Evolutionary conservation across 2,797 vertebrate species (phyloP), one percentile per base, ranked within the genome.

Genomic region (Leuciscus waleckii): DNA sequence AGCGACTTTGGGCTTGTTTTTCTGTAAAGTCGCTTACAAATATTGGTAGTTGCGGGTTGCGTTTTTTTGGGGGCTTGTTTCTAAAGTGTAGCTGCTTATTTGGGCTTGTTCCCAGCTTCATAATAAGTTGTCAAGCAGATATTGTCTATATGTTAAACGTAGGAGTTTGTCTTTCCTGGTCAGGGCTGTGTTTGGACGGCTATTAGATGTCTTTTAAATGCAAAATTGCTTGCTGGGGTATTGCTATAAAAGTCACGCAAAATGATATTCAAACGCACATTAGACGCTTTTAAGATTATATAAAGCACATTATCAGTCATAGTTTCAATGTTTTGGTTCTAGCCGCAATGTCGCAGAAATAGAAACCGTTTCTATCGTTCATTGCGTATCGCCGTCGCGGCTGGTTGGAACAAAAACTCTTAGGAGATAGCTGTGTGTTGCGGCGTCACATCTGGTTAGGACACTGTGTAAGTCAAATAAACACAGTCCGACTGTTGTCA

Each of bases 381-480:
- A 4, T 46, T 16, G 46, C 0, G n/a, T 63, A 5, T 63, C 2
- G 58, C 11, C 5, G 1, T 14, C 10, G 10, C 0, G 10, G 10
- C 58, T 29, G 61, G 26, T 63, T 29, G 7, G 26, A 14, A 7
- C 61, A 16, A 29, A 29, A 13, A n/a, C 56, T 26, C 17, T 17
- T 26, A 61, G 26, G n/a, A 58, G 10, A 26, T 13, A 49, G 16
- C 19, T 21, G 17, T 54, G 14, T 49, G 46, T 49, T 17, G 46
- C 14, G 0, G 2, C 16, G 2, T 32, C 2, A 1, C 26, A 4
- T 65, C 63, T 65, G 63, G 63, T 65, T 65, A 32, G 29, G 29
- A 65, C 63, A 65, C 29, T 3, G 29, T 32, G 63, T 65, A 32
- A 13, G 76, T 26, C 56, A 58, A 68, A 51, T 68, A 23, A 32